Percentiles rank a stretch among this genome's conserved stretches.
phyloP scores from a whole-genome alignment of 2,888 invertebrate genomes.

The Nebria brevicollis region DNA sequence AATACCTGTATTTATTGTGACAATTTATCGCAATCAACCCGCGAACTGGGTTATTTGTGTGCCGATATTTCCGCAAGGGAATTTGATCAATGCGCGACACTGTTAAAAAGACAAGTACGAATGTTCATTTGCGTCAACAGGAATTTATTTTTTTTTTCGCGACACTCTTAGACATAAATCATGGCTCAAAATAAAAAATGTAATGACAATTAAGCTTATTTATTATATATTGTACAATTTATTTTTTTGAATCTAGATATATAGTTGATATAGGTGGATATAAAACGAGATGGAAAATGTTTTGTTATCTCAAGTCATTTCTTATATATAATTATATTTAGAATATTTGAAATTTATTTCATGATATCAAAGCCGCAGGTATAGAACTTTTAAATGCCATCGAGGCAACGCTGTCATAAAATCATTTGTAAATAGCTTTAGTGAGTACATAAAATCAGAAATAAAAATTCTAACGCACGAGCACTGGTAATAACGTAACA shows the following conservation, averaged over 20 bases:
- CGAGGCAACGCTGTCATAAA: conserved; percentile 30
- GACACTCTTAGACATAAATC: too few relatives aligned
- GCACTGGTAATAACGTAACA: conserved; percentile 12
- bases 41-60: conserved; percentile 32
- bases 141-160: not conserved
- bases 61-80: conserved; percentile 5
- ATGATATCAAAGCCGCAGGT: too few relatives aligned
- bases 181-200: too few relatives aligned
- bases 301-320: too few relatives aligned
- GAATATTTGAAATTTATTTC: too few relatives aligned
- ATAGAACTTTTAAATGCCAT: not conserved
- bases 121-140: not conserved
- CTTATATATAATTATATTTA: too few relatives aligned
- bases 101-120: conserved; percentile 3
- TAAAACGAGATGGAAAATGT: too few relatives aligned
- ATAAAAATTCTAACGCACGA: conserved; percentile 31
- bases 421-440: conserved; percentile 39
- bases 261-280: too few relatives aligned
- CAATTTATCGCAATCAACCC: conserved; percentile 43
- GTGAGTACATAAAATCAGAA: conserved; percentile 32
- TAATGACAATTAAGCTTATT: too few relatives aligned
- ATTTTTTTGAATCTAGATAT: too few relatives aligned
- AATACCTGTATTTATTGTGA: conserved; percentile 40
- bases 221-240: too few relatives aligned
- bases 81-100: not conserved